Base-by-base conservation (phyloP, 1,140 invertebrate species). In the Lordiphosa stackelbergi region DNA sequence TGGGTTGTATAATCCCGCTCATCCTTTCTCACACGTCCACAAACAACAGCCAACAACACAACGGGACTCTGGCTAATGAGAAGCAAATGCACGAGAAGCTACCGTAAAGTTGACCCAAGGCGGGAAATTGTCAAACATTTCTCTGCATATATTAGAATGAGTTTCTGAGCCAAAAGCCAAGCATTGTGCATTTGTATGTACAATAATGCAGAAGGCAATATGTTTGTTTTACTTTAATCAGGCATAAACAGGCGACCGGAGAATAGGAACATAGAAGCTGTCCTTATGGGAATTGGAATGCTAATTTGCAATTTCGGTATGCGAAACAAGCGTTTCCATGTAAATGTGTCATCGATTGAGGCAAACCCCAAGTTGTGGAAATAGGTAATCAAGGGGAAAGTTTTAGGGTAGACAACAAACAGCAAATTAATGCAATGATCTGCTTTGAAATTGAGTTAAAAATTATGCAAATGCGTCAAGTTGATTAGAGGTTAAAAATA, bases 141-240 rank as follows among this genome's bases (percentile, higher is more conserved):
- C 43, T 46, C 24, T n/a, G 10, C 11, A 34, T 12, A 46, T n/a
- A 46, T 46, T 46, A n/a, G 24, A 34, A 24, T 28, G 12, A 46
- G 24, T 34, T 45, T 45, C 24, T 7, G 5, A 28, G 28, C 24
- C 11, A 31, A 31, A 31, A 31, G 28, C 7, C 28, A 31, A 31
- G 28, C 28, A 9, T 34, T 46, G 11, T 31, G 24, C 7, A 10
- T 24, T 5, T 4, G 28, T 31, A 28, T 45, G n/a, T 28, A 45
- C 28, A 45, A 46, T 13, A 46, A 46, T 46, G 24, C 24, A 31
- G 10, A 24, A 12, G 28, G 43, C 31, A 46, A 31, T 46, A 46
- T 34, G 11, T 34, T 46, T 46, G 43, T 46, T 46, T 46, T 24
- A 46, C 43, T 46, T 46, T 46, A 46, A 46, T 46, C 43, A 46